Conservation (phyloP, 2,113 vertebrate genomes). For the Taxidea taxus region DNA sequence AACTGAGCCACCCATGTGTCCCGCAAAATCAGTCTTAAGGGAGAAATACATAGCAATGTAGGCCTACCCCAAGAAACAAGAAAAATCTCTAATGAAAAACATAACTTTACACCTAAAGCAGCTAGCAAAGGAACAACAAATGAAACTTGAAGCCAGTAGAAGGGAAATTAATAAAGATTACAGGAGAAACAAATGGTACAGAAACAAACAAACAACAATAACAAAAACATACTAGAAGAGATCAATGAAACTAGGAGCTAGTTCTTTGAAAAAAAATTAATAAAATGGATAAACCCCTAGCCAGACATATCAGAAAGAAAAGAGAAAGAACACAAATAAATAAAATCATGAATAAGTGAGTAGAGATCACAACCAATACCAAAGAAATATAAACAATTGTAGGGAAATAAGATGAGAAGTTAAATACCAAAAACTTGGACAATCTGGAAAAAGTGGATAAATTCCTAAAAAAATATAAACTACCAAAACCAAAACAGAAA, state of each 20-base stretch:
- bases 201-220: neutral
- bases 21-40: neutral
- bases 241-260: neutral
- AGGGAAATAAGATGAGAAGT: neutral
- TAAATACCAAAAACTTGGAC: neutral
- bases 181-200: neutral
- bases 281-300: neutral
- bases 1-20: no score
- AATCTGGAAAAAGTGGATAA: neutral
- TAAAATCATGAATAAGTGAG: no score
- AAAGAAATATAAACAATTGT: neutral
- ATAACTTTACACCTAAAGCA: neutral
- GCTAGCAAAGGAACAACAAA: neutral
- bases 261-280: neutral
- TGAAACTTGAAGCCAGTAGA: neutral
- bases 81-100: neutral
- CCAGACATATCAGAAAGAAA: neutral
- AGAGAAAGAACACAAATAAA: neutral
- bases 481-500: neutral
- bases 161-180: neutral
- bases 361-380: neutral
- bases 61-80: neutral
- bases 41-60: neutral
- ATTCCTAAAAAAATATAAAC: neutral
- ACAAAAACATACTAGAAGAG: neutral